Evolutionary conservation across 2,797 vertebrate species (phyloP), one percentile per base, ranked within the genome.

Genomic region (Aeoliscus strigatus): DNA sequence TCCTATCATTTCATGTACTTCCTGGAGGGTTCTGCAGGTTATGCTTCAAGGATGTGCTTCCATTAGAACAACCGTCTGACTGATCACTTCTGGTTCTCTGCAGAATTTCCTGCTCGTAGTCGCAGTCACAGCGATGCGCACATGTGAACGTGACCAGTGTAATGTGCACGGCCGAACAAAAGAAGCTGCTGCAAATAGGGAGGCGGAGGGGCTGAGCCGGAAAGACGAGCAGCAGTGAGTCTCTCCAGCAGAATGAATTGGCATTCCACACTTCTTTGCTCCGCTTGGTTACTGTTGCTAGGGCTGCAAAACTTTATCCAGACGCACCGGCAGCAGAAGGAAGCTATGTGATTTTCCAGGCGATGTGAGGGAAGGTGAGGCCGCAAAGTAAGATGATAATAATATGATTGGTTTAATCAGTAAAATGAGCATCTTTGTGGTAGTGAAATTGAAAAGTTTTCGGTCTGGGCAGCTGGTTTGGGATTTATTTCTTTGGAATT

Each of bases 251-350:
- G 30, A 56, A 39, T 36, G 33, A 59, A 67, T 33, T 29, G 39
- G 9, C 52, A 64, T 66, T 54, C 70, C 56, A 37, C 40, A 44
- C 35, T 67, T 41, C 48, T 53, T 9, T 1, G 2, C 34, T 54
- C 29, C 43, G 2, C 61, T 28, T 72, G 60, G 72, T 72, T 76
- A 72, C 67, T 45, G 73, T 74, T 76, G 78, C 73, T 76, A 70
- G 38, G 49, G 60, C 50, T 53, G 58, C 39, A 51, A 68, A 74
- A 78, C 60, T 60, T 74, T 52, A 51, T 48, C 45, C 49, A 18
- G 36, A 39, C 14, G 16, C n/a, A 41, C 25, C 39, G 27, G 27
- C 9, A 9, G 39, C 47, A 17, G 32, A 49, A 46, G 18, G 41
- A 44, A 4, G 35, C 17, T 17, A 8, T 31, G 13, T 15, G 40